Conservation (phyloP, 1,140 invertebrate genomes). For the Phocides pigmalion region DNA sequence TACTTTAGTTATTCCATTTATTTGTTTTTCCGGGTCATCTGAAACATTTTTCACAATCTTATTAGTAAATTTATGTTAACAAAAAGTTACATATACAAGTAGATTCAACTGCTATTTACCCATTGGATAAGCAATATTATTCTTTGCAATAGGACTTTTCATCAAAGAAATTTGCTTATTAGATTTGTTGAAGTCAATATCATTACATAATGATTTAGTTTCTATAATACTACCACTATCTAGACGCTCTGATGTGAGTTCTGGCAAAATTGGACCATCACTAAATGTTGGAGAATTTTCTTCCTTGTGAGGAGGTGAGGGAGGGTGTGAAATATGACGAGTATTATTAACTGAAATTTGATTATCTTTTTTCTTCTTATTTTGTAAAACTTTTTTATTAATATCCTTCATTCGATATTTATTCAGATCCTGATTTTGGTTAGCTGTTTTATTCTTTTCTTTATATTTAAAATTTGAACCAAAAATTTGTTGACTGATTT, state of each 20-base stretch:
- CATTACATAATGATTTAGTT: no score
- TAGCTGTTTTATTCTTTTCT: constrained; percentile 1
- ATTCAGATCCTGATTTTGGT: not conserved
- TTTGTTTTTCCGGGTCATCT: constrained; percentile 35
- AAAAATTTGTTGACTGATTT: constrained; percentile 10
- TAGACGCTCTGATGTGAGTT: no score
- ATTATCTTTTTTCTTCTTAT: constrained; percentile 8
- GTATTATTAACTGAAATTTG: not conserved
- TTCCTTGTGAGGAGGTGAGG: no score
- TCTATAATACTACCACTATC: no score
- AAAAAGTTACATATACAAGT: no score
- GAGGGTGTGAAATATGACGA: not conserved
- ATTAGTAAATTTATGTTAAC: no score
- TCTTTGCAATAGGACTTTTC: constrained; percentile 1
- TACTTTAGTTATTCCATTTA: constrained; percentile 56
- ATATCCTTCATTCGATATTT: not conserved
- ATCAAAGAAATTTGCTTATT: not conserved
- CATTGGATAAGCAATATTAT: no score
- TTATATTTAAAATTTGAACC: constrained; percentile 5
- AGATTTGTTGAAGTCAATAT: no score
- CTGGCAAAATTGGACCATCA: no score
- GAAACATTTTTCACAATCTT: constrained; percentile 1
- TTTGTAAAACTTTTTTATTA: not conserved
- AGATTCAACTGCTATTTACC: no score
- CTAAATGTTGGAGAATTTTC: no score